A percentile compares a stretch with the other conserved stretches of the same genome.
phyloP scores from a whole-genome alignment of 30 jellyfish, hydroid and myxozoan genomes.

The Pelagia noctiluca region DNA sequence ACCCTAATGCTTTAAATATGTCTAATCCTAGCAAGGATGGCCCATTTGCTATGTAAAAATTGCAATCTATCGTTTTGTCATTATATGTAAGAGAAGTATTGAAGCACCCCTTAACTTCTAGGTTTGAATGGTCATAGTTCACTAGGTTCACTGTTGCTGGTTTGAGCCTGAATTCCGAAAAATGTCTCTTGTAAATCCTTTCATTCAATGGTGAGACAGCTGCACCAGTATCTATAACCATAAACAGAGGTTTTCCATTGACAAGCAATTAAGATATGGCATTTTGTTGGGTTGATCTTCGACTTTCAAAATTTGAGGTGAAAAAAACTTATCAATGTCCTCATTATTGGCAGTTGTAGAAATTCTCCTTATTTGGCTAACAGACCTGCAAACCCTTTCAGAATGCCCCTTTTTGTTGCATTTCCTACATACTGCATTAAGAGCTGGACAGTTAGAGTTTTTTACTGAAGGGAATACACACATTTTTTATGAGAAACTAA shows the following conservation, averaged over 20 bases:
- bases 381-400: conserved; percentile 33
- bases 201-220: neutral
- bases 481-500: too few species aligned
- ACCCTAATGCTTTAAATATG: conserved; percentile 14
- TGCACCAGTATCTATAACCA: conserved; percentile 20
- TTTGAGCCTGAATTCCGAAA: neutral
- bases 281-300: neutral
- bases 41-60: conserved; percentile 41
- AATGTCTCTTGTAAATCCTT: neutral
- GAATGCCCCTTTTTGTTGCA: conserved; percentile 16
- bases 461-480: conserved; percentile 54
- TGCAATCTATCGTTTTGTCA: conserved; percentile 27
- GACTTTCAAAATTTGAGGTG: neutral
- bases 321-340: neutral
- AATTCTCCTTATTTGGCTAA: conserved; percentile 34
- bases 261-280: neutral
- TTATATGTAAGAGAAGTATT: conserved; percentile 22
- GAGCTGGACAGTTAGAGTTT: conserved; percentile 38
- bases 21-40: conserved; percentile 33
- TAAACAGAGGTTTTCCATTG: conserved; percentile 39
- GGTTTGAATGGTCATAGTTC: neutral
- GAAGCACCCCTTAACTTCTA: conserved; percentile 30
- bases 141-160: neutral
- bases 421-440: conserved; percentile 15
- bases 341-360: conserved; percentile 34